Conservation (phyloP, 1,140 invertebrate species). For the Bombus ignitus region DNA sequence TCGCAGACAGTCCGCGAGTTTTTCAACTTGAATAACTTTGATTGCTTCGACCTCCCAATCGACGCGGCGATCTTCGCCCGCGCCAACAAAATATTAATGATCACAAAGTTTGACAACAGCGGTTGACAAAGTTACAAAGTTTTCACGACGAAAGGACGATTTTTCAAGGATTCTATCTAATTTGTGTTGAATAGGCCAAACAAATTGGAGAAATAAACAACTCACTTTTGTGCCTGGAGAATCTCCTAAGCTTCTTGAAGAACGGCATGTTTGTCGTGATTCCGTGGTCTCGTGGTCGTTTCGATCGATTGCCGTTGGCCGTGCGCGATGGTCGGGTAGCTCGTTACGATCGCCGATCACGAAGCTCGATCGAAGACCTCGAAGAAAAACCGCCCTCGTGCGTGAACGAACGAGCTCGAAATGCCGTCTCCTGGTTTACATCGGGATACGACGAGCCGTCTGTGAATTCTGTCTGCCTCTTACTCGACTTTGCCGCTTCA, state of each 20-base stretch:
- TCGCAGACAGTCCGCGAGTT: background rate
- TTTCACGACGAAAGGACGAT: background rate
- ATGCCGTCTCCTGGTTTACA: constrained; percentile 41
- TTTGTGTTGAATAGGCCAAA: too few relatives aligned
- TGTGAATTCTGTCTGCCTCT: constrained; percentile 14
- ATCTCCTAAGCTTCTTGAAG: constrained; percentile 78
- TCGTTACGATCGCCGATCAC: constrained; percentile 14
- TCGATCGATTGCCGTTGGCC: background rate
- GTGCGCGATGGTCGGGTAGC: background rate
- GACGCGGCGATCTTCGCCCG: background rate
- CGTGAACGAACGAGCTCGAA: constrained; percentile 38
- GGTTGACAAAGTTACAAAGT: too few relatives aligned
- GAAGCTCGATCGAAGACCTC: background rate
- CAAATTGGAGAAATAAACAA: constrained; percentile 16
- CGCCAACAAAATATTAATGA: too few relatives aligned
- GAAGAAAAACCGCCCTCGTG: constrained; percentile 43
- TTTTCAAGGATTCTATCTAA: background rate
- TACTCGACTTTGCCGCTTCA: constrained; percentile 39
- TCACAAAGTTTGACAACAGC: too few relatives aligned
- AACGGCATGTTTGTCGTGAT: constrained; percentile 71
- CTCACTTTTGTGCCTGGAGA: constrained; percentile 78
- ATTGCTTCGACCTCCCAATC: background rate
- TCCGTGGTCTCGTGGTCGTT: background rate
- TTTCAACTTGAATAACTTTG: background rate
- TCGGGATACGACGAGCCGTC: constrained; percentile 26